Base-by-base conservation (phyloP, 2,797 vertebrate genomes). In the Schizopygopsis pylzovi region DNA sequence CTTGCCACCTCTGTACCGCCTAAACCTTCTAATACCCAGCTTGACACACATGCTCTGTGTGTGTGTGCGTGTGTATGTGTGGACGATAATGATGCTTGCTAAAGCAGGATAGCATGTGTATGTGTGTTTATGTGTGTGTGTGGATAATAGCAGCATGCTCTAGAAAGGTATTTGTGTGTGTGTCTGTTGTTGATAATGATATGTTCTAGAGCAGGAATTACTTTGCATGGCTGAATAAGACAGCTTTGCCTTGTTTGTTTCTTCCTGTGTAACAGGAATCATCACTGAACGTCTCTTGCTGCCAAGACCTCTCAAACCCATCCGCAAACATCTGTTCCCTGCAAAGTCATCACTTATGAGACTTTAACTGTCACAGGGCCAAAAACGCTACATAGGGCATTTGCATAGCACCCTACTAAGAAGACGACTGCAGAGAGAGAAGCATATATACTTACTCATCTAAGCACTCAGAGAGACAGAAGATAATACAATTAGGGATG, bases 41-140 rank as follows among this genome's bases (percentile, higher is more conserved):
- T 86, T 88, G 91, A 88, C 87, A 90, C 92, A 88, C 91, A 91
- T 92, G 89, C 88, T 80, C 87, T 87, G 83, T 88, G 65, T 52
- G 22, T 63, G 84, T 88, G 68, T 52, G 22, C 59, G 84, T 88
- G 68, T 49, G 25, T 63, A 9, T 82, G 25, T 86, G 33, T 52
- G 28, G 22, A 9, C 25, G 1, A 52, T 75, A 79, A 13, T 77
- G 20, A 33, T 83, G n/a, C 47, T 37, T 87, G 49, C 73, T 12
- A 15, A 78, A 78, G n/a, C n/a, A 22, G 37, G 37, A 54, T 68
- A 65, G 33, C 56, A 49, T 65, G n/a, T 39, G 77, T 83, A 59
- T 82, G 43, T 86, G 86, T 89, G 56, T 70, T 45, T 85, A 78
- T 88, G 76, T 43, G 70, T 16, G 0, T 41, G 4, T 49, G 33